phyloP scores from a whole-genome alignment of 2,113 vertebrate species.

The Centropus bengalensis region DNA sequence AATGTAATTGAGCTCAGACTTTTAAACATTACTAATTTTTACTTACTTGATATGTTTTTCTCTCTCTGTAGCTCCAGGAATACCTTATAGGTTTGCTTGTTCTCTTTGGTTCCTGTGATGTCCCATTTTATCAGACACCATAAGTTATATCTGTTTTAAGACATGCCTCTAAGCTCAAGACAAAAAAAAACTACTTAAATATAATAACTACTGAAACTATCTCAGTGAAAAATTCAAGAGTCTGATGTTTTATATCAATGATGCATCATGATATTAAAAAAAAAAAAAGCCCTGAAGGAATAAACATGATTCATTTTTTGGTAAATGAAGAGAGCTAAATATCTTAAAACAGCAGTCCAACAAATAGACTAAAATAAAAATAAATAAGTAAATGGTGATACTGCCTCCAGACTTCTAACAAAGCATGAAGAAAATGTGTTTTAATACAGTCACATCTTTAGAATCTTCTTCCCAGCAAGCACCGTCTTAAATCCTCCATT shows the following conservation, averaged over 20 bases:
- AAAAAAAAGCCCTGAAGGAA: rapidly evolving
- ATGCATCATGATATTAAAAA: rapidly evolving
- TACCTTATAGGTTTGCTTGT: neutral
- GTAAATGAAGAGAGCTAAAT: neutral
- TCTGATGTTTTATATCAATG: rapidly evolving
- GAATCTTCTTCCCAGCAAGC: neutral
- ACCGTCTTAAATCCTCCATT: neutral
- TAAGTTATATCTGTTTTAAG: neutral
- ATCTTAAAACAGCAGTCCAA: neutral
- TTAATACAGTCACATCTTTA: neutral
- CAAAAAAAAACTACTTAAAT: neutral
- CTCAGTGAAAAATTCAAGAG: neutral
- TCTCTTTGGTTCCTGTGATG: neutral
- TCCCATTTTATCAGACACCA: neutral
- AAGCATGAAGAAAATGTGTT: neutral
- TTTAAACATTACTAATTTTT: neutral
- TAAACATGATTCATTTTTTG: neutral
- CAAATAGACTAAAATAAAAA: neutral
- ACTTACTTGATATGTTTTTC: neutral
- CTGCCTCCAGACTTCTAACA: neutral
- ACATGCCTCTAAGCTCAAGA: neutral
- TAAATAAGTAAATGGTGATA: neutral
- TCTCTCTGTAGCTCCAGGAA: neutral
- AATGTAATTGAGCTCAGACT: neutral
- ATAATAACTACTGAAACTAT: neutral